phyloP scores from a whole-genome alignment of 2,113 vertebrate genomes.

The Lasiurus borealis region DNA sequence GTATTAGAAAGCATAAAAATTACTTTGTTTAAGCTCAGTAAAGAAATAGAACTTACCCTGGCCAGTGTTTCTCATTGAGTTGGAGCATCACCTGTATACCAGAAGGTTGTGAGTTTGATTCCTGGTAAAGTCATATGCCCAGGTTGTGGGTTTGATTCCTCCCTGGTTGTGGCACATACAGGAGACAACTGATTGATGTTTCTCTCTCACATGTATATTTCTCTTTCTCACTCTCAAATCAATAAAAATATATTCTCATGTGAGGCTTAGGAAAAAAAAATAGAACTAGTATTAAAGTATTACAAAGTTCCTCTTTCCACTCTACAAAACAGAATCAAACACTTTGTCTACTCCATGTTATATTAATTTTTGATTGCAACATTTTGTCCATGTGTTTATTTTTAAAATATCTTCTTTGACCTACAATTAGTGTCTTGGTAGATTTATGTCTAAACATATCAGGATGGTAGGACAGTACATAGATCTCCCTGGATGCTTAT shows the following conservation, averaged over 20 bases:
- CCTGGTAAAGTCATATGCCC: not conserved
- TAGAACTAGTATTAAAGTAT: not conserved
- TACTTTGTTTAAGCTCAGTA: not conserved
- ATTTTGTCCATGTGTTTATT: not conserved
- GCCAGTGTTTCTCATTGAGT: not conserved
- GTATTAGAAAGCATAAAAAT: not conserved
- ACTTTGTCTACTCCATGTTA: not conserved
- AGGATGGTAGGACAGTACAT: accelerated
- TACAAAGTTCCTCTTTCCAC: not conserved
- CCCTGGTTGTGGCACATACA: not conserved
- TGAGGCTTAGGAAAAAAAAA: not conserved
- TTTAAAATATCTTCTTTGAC: not conserved
- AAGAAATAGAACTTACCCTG: not conserved
- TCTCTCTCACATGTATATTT: not conserved
- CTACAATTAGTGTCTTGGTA: not conserved
- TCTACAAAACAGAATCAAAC: not conserved
- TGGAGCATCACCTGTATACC: not conserved
- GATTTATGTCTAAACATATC: not conserved
- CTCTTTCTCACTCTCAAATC: not conserved
- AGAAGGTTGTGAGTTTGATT: not conserved
- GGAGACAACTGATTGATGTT: not conserved
- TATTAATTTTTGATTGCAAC: slow-evolving; percentile 9
- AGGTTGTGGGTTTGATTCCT: not conserved
- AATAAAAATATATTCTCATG: not conserved
- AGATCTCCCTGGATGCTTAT: not conserved